Percentiles rank a stretch among this genome's conserved stretches.
These are phyloP conservation scores for Amyelois transitella DNA, from an alignment of 1,140 invertebrate species.

Conservation along the genomic window DNA sequence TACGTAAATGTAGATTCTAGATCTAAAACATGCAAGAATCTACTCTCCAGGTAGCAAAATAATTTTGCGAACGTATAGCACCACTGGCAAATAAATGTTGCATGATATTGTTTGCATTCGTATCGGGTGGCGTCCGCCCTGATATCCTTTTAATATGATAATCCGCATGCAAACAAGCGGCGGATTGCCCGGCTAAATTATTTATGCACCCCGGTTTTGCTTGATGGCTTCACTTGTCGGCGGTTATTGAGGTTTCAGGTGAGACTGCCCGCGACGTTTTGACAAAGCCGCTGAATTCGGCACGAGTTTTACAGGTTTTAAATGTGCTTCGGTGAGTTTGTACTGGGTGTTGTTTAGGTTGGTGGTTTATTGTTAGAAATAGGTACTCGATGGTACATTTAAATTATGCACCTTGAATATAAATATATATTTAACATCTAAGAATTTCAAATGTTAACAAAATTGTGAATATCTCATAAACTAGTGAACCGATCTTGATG, in stretches of 20 bases:
- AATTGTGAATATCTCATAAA: no score
- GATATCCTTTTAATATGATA: constrained; percentile 73
- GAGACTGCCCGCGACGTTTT: constrained; percentile 27
- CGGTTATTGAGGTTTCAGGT: constrained; percentile 46
- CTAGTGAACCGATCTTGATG: no score
- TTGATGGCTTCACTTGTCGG: constrained; percentile 53
- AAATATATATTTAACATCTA: no score
- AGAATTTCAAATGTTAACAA: no score
- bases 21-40: no score
- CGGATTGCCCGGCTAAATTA: constrained; percentile 67
- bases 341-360: background rate
- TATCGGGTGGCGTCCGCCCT: constrained; percentile 52
- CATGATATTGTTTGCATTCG: constrained; percentile 67
- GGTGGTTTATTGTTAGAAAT: background rate
- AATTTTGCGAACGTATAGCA: no score
- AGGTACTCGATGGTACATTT: no score
- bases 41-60: no score
- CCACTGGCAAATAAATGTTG: constrained; percentile 54
- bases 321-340: background rate
- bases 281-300: constrained; percentile 26
- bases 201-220: constrained; percentile 63
- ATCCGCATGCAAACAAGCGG: constrained; percentile 70
- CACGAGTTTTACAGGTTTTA: no score
- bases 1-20: no score
- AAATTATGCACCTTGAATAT: no score